Evolutionary conservation across 2,113 vertebrate genomes (phyloP).

Genomic region (Leucopsar rothschildi): DNA sequence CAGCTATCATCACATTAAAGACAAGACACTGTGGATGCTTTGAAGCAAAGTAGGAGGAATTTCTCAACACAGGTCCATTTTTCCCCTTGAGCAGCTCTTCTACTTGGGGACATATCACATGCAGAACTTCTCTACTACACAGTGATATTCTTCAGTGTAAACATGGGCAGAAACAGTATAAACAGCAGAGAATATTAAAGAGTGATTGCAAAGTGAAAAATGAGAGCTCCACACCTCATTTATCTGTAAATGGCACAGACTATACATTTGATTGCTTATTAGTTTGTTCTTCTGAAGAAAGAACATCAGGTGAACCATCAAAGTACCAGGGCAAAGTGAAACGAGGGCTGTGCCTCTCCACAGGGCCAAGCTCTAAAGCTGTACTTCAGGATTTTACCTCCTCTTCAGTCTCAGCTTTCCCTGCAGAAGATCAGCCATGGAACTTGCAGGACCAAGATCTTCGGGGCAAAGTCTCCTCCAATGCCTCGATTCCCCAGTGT

Average conservation of each 20-base stretch:
- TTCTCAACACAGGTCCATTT: neutral
- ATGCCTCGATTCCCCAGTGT: fast-evolving
- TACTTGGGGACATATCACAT: fast-evolving
- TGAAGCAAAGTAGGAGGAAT: neutral
- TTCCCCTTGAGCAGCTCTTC: neutral
- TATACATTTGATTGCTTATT: neutral
- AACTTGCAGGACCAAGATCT: neutral
- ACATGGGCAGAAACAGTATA: neutral
- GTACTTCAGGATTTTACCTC: neutral
- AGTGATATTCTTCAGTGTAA: neutral
- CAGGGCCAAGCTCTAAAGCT: neutral
- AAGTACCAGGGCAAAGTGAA: neutral
- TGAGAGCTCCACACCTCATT: neutral
- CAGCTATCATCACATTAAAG: neutral
- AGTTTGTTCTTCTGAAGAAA: neutral
- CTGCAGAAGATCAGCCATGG: neutral
- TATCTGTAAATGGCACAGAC: neutral
- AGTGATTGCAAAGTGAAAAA: neutral
- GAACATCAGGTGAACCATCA: neutral
- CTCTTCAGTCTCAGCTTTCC: neutral
- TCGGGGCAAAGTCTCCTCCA: neutral
- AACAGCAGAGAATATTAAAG: neutral
- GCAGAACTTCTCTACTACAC: neutral
- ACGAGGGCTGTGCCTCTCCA: neutral
- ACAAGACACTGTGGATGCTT: neutral